Evolutionary conservation across 2,888 invertebrate genomes (phyloP).

Genomic region (Nudaria mundana): DNA sequence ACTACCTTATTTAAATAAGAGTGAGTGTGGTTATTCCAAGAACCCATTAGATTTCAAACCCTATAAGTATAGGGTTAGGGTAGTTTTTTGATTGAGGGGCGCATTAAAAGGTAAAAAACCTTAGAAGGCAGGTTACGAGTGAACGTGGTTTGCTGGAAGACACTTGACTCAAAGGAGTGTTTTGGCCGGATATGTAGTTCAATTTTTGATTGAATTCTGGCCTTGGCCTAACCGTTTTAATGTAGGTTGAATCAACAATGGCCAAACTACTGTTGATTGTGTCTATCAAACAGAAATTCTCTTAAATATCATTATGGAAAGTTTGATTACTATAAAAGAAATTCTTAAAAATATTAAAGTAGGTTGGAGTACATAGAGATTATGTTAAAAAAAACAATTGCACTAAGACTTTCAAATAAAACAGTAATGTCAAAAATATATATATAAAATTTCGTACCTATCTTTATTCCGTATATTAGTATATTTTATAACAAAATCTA

Average conservation of each 20-base stretch:
- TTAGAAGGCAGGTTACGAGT: constrained; percentile 60
- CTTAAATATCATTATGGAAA: too few species aligned
- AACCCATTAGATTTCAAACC: constrained; percentile 41
- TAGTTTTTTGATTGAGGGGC: constrained; percentile 27
- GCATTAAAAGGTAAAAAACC: constrained; percentile 57
- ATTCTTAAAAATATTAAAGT: too few species aligned
- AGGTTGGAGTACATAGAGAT: too few species aligned
- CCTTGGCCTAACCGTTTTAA: constrained; percentile 37
- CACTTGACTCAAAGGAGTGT: constrained; percentile 59
- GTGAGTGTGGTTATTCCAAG: constrained; percentile 55
- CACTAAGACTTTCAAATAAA: too few species aligned
- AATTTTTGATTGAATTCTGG: constrained; percentile 47
- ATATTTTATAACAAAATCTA: too few species aligned
- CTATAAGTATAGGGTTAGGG: constrained; percentile 41
- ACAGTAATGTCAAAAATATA: too few species aligned
- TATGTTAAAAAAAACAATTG: too few species aligned
- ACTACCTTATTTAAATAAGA: constrained; percentile 80
- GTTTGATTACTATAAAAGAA: too few species aligned
- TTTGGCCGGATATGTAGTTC: constrained; percentile 65
- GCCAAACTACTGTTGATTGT: not conserved
- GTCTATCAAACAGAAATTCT: too few species aligned
- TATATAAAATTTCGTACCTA: too few species aligned
- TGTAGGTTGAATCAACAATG: not conserved
- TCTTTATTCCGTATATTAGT: too few species aligned
- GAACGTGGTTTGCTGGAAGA: constrained; percentile 55